Conservation (phyloP, 2,888 invertebrate species). For the Cephus pulcher region DNA sequence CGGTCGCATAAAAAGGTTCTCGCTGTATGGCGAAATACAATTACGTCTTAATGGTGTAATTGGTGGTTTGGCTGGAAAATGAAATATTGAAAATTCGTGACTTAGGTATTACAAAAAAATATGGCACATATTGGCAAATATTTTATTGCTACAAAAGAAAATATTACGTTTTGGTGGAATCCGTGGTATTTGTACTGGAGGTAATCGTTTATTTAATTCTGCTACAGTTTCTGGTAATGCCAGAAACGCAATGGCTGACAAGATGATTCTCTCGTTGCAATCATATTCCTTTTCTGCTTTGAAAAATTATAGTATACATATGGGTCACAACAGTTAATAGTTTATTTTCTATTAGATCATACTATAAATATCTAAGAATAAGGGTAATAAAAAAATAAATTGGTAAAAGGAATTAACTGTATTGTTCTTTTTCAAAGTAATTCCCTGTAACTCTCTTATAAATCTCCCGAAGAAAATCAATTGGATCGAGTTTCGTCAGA, state of each 20-base stretch:
- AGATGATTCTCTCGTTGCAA: slow-evolving; percentile 55
- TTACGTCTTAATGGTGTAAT: slow-evolving; percentile 18
- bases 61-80: slow-evolving; percentile 41
- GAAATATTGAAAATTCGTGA: not conserved
- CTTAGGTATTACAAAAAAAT: not conserved
- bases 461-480: slow-evolving; percentile 52
- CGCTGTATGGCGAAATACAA: slow-evolving; percentile 44
- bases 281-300: slow-evolving; percentile 52
- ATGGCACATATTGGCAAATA: not conserved
- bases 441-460: slow-evolving; percentile 53
- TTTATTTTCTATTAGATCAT: not conserved
- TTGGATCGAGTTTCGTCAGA: slow-evolving; percentile 40
- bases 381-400: slow-evolving; percentile 5
- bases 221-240: slow-evolving; percentile 53
- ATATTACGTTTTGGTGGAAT: slow-evolving; percentile 53
- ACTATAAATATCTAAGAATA: not conserved
- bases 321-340: slow-evolving; percentile 1
- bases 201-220: slow-evolving; percentile 51
- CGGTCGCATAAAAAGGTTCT: slow-evolving; percentile 32
- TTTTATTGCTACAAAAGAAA: not conserved
- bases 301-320: slow-evolving; percentile 13
- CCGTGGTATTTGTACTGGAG: slow-evolving; percentile 35
- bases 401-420: slow-evolving; percentile 41
- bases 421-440: slow-evolving; percentile 53
- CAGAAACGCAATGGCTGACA: slow-evolving; percentile 59